Percentiles rank a stretch among this genome's conserved stretches.
Evolutionary conservation across 2,113 vertebrate genomes (phyloP).

Genomic region (Hymenochirus boettgeri): DNA sequence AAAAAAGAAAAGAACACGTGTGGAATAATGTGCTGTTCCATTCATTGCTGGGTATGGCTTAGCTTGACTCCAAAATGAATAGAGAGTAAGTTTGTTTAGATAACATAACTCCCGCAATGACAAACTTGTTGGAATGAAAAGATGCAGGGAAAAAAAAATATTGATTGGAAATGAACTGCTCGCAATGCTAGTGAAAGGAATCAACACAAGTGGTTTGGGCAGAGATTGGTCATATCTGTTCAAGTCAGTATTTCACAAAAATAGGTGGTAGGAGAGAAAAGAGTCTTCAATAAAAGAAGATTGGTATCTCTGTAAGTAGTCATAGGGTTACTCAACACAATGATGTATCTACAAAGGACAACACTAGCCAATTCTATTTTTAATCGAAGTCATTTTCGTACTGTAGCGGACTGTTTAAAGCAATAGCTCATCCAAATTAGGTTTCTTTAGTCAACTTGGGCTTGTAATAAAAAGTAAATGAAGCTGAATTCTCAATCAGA

Average conservation of each 20-base stretch:
- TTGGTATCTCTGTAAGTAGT: constrained; percentile 7
- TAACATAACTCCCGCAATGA: constrained; percentile 36
- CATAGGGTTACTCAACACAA: constrained; percentile 4
- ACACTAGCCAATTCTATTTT: background rate
- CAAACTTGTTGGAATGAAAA: constrained; percentile 25
- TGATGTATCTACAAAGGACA: constrained; percentile 8
- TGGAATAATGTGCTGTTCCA: constrained; percentile 32
- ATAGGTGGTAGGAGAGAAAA: constrained; percentile 14
- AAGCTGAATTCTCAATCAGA: no score
- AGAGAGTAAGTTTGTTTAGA: constrained; percentile 27
- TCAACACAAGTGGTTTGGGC: constrained; percentile 19
- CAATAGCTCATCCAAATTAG: background rate
- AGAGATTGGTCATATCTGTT: constrained; percentile 26
- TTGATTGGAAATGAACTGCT: constrained; percentile 27
- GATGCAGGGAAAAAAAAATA: constrained; percentile 34
- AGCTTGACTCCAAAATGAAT: constrained; percentile 25
- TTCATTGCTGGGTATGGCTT: constrained; percentile 29
- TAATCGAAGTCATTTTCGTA: background rate
- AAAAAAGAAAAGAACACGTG: no score
- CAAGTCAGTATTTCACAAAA: constrained; percentile 29
- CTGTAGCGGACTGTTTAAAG: constrained; percentile 1
- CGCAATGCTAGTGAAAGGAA: no score
- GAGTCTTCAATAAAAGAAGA: constrained; percentile 27
- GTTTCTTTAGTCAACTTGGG: background rate
- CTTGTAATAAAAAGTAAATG: background rate